These are phyloP conservation scores for Neodiprion fabricii DNA, from an alignment of 1,140 invertebrate species.

Conservation along the genomic window DNA sequence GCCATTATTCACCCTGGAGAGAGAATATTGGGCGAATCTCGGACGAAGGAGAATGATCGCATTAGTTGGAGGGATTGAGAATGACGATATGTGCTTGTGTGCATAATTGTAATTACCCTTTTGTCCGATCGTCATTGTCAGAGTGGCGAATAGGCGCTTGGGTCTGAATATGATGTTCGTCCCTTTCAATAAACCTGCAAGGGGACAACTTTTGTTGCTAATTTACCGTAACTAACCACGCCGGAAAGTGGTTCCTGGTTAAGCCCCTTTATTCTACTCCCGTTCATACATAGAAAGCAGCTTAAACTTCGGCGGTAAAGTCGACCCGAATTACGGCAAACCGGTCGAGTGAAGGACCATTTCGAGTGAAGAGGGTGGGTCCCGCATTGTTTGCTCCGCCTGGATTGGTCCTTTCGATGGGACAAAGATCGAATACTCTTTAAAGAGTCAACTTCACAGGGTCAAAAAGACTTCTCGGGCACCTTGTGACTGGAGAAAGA, in stretches of 20 bases:
- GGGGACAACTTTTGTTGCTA: background rate
- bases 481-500: no score
- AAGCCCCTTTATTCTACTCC: background rate
- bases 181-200: background rate
- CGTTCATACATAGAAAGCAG: conserved; percentile 7
- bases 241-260: background rate
- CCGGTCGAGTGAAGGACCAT: background rate
- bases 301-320: background rate
- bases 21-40: background rate
- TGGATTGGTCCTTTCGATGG: background rate
- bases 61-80: background rate
- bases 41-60: background rate
- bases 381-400: background rate
- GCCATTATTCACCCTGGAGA: background rate
- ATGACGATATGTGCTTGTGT: background rate
- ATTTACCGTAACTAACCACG: background rate
- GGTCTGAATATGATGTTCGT: background rate
- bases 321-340: background rate
- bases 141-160: no score
- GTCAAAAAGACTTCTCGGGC: background rate
- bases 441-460: background rate
- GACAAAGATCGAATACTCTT: conserved; percentile 1
- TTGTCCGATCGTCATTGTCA: background rate
- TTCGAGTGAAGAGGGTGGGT: background rate
- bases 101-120: background rate